phyloP scores from a whole-genome alignment of 2,888 invertebrate species.

The Philonicus albiceps region DNA sequence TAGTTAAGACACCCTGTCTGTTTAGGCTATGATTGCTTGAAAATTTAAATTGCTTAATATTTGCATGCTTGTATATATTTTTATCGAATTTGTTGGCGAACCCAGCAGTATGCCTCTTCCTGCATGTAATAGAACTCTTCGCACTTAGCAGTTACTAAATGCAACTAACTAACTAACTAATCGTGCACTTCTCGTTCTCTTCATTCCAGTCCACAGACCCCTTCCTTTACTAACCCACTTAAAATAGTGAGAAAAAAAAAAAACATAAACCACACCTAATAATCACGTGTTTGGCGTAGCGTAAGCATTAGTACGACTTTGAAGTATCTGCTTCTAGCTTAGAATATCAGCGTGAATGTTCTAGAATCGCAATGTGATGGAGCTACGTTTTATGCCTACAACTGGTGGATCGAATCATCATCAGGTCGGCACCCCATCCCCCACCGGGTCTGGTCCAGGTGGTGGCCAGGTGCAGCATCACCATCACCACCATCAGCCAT shows the following conservation, averaged over 20 bases:
- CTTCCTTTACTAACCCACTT: not conserved
- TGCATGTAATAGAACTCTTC: not conserved
- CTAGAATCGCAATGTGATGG: conserved; percentile 63
- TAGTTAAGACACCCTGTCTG: too few relatives aligned
- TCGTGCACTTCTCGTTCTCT: not conserved
- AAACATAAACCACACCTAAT: not conserved
- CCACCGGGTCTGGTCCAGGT: conserved; percentile 37
- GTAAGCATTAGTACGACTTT: conserved; percentile 52
- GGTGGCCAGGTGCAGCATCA: conserved; percentile 44
- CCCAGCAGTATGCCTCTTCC: not conserved
- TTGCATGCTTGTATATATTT: not conserved
- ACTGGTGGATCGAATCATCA: conserved; percentile 45
- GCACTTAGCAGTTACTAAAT: not conserved
- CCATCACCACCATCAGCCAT: conserved; percentile 46
- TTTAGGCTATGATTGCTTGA: too few relatives aligned
- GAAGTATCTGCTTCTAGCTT: conserved; percentile 55
- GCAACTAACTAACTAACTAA: conserved; percentile 21
- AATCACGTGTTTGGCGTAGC: conserved; percentile 47
- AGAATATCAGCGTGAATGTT: conserved; percentile 61
- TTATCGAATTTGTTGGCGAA: not conserved
- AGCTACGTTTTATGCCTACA: conserved; percentile 59
- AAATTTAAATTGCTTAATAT: not conserved
- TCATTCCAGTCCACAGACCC: not conserved
- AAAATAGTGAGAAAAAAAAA: not conserved
- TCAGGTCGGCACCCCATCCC: conserved; percentile 43